A percentile compares a stretch with the other conserved stretches of the same genome.
Conservation (phyloP, 2,113 vertebrate species). For the Oncorhynchus keta region DNA sequence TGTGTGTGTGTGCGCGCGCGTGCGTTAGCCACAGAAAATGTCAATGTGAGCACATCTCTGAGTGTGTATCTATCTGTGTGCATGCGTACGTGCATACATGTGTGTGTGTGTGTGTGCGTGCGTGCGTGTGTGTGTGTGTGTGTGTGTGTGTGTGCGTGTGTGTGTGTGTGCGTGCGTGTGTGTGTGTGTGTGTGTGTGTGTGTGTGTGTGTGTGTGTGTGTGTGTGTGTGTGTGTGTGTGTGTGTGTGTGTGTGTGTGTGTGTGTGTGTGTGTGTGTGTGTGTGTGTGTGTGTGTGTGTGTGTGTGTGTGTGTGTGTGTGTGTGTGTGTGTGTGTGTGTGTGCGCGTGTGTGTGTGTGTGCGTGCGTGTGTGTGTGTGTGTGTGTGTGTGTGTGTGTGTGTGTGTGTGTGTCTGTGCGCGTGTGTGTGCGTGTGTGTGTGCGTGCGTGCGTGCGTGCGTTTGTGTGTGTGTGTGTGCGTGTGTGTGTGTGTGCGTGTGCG, state of each 20-base stretch:
- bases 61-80: no score
- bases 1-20: slow-evolving; percentile 13
- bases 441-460: background rate
- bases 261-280: background rate
- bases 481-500: background rate
- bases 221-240: background rate
- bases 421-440: background rate
- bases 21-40: no score
- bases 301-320: slow-evolving; percentile 16
- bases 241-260: background rate
- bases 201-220: slow-evolving; percentile 9
- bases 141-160: slow-evolving; percentile 1
- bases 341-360: no score
- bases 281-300: slow-evolving; percentile 19
- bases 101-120: slow-evolving; percentile 18
- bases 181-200: slow-evolving; percentile 16
- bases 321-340: slow-evolving; percentile 7
- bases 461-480: slow-evolving; percentile 4
- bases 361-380: slow-evolving; percentile 22
- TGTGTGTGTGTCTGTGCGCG: slow-evolving; percentile 10
- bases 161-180: no score
- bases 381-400: slow-evolving; percentile 15
- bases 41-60: no score
- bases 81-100: background rate
- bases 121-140: slow-evolving; percentile 15